Percentiles rank a stretch among this genome's conserved stretches.
Evolutionary conservation across 1,140 invertebrate species (phyloP).

Genomic region (Conus betulinus): DNA sequence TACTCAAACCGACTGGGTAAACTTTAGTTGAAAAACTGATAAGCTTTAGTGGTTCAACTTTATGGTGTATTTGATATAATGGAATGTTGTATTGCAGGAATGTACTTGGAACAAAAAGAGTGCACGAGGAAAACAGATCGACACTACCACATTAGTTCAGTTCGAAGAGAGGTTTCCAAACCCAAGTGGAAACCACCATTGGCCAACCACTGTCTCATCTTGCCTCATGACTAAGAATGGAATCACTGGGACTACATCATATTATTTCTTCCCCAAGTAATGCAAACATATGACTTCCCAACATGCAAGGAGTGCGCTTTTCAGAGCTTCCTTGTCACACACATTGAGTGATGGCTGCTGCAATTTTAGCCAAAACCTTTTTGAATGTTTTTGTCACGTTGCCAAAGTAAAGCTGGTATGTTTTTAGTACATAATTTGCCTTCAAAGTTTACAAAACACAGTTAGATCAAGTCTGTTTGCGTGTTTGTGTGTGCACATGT

Average conservation of each 20-base stretch:
- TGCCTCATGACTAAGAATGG: slow-evolving; percentile 49
- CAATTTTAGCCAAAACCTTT: too few species aligned
- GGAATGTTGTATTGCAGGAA: slow-evolving; percentile 50
- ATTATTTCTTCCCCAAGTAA: not conserved
- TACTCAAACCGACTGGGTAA: too few species aligned
- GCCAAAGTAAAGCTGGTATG: too few species aligned
- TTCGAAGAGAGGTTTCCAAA: slow-evolving; percentile 58
- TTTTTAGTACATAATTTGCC: too few species aligned
- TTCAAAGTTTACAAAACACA: too few species aligned
- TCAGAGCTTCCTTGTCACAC: too few species aligned
- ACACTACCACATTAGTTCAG: slow-evolving; percentile 62
- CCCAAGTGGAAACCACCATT: slow-evolving; percentile 69
- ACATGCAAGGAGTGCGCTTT: too few species aligned
- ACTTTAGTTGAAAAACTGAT: too few species aligned
- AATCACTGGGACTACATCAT: not conserved
- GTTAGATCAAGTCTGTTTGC: too few species aligned
- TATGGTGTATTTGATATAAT: not conserved
- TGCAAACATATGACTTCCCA: not conserved
- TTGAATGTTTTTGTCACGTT: too few species aligned
- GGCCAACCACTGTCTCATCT: slow-evolving; percentile 66
- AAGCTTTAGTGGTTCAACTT: not conserved
- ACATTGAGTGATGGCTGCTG: too few species aligned
- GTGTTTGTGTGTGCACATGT: too few species aligned
- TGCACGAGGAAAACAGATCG: slow-evolving; percentile 60
- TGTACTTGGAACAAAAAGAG: slow-evolving; percentile 68